These are phyloP conservation scores for Bucco capensis DNA, from an alignment of 2,113 vertebrate genomes.

Conservation along the genomic window DNA sequence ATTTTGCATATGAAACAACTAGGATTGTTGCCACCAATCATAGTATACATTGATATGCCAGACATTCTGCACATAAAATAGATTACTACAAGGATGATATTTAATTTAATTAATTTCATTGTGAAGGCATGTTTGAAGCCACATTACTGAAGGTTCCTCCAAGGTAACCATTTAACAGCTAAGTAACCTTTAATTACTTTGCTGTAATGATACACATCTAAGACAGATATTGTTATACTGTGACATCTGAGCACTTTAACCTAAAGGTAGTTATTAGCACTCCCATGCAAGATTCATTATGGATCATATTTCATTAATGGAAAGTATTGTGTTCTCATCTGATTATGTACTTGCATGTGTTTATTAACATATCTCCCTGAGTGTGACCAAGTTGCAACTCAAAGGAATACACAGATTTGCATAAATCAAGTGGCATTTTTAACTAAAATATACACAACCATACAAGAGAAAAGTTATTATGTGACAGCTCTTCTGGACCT, in stretches of 20 bases:
- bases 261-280: conserved; percentile 40
- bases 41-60: neutral
- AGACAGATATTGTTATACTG: conserved; percentile 17
- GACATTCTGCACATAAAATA: neutral
- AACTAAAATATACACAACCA: neutral
- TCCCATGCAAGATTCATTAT: conserved; percentile 27
- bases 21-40: neutral
- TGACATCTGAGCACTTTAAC: conserved; percentile 47
- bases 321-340: conserved; percentile 1
- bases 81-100: neutral
- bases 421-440: neutral
- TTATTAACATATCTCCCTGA: neutral
- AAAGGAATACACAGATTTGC: neutral
- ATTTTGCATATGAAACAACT: neutral
- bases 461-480: neutral
- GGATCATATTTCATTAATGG: conserved; percentile 35
- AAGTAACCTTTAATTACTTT: conserved; percentile 53
- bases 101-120: conserved; percentile 43
- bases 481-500: neutral
- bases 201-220: conserved; percentile 35
- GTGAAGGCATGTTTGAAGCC: conserved; percentile 21
- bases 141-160: conserved; percentile 7
- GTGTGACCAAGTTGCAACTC: neutral
- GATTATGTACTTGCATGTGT: neutral
- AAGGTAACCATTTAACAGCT: conserved; percentile 46